phyloP scores from a whole-genome alignment of 2,797 vertebrate species.

The Helarctos malayanus region DNA sequence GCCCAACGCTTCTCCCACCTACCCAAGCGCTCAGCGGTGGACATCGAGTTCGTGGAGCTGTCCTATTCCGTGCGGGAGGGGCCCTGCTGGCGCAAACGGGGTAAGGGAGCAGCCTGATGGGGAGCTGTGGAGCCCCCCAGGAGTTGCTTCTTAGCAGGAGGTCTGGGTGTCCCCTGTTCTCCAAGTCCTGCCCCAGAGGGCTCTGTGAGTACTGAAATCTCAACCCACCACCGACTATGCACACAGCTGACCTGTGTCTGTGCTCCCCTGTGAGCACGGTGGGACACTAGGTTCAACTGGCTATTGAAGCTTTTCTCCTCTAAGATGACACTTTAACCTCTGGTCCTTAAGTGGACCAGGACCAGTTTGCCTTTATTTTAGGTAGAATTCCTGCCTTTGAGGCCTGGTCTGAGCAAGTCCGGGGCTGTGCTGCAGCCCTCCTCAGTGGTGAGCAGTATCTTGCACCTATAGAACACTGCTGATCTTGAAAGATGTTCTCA shows the following conservation, averaged over 20 bases:
- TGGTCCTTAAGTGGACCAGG: background rate
- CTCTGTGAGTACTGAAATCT: background rate
- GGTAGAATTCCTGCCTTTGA: background rate
- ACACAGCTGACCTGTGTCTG: background rate
- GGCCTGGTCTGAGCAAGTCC: background rate
- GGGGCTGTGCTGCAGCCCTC: background rate
- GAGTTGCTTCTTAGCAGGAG: background rate
- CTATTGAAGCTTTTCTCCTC: constrained; percentile 5
- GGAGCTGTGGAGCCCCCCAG: background rate
- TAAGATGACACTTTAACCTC: background rate
- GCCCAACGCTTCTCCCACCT: constrained; percentile 98
- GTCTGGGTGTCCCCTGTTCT: background rate
- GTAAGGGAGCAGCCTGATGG: constrained; percentile 87
- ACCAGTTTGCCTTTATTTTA: background rate
- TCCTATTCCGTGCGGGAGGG: constrained; percentile 98
- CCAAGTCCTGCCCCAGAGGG: background rate
- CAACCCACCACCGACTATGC: background rate
- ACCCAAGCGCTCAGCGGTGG: constrained; percentile 96
- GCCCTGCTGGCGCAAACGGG: constrained; percentile 97
- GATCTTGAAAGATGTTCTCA: background rate
- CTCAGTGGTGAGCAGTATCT: background rate
- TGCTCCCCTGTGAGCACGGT: background rate
- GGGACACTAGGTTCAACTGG: background rate
- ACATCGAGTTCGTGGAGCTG: constrained; percentile 97
- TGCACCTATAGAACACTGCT: background rate